Evolutionary conservation across 2,797 vertebrate species (phyloP).

Genomic region (Chelonia mydas): DNA sequence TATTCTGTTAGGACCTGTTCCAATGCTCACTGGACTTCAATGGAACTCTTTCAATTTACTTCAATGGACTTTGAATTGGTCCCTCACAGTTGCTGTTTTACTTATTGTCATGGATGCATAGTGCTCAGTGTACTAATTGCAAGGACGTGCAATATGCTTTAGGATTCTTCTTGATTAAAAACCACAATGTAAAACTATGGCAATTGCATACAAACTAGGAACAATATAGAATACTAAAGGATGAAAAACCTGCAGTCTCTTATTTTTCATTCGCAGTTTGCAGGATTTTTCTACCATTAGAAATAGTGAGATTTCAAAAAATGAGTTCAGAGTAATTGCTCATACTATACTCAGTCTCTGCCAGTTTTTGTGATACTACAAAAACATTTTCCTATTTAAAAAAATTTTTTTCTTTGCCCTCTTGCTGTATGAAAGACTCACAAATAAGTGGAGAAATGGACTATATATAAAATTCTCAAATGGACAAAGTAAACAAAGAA

Average conservation of each 20-base stretch:
- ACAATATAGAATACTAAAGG: background rate
- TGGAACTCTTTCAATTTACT: constrained; percentile 25
- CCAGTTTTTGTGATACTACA: background rate
- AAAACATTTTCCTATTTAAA: background rate
- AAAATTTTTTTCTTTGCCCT: background rate
- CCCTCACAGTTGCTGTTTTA: background rate
- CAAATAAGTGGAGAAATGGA: too few species aligned
- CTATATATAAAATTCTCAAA: background rate
- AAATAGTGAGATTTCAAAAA: background rate
- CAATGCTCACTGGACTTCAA: background rate
- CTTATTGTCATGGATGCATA: background rate
- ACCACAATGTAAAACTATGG: fast-evolving
- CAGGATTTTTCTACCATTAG: background rate
- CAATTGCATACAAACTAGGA: background rate
- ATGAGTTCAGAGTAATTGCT: background rate
- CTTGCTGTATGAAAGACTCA: background rate
- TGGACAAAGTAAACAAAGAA: background rate
- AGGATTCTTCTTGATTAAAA: background rate
- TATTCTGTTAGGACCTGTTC: background rate
- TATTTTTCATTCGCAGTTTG: background rate
- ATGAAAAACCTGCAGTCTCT: background rate
- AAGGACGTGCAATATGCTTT: background rate
- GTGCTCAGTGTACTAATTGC: background rate
- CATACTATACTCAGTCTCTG: background rate
- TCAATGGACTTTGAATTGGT: background rate